Evolutionary conservation across 1,140 invertebrate species (phyloP), one percentile per base, ranked within the genome.

Genomic region (Argopecten irradians): DNA sequence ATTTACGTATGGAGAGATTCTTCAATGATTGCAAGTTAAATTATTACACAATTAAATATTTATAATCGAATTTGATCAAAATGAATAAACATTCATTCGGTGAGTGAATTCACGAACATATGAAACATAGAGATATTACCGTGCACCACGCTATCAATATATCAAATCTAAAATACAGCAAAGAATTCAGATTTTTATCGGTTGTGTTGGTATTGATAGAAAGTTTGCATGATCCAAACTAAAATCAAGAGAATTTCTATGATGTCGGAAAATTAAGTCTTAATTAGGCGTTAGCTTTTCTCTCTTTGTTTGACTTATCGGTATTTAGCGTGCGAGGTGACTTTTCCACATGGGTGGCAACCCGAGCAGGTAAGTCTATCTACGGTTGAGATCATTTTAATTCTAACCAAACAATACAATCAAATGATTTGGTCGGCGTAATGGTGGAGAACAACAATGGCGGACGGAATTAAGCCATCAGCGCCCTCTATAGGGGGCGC

Each of bases 351-450:
- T 71, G 55, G 55, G 55, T 71, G 55, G 55, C n/a, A 5, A n/a
- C 28, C n/a, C 13, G n/a, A 8, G 0, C 8, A 1, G 1, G 55
- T 71, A 71, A 16, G 22, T n/a, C 22, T 71, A 71, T 71, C 55
- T 71, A 3, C 28, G 55, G 55, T 8, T 71, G 55, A 71, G 28
- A 71, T 71, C 55, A 71, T 0, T 8, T 28, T 71, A n/a, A n/a
- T 71, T 71, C 55, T 71, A 16, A n/a, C 55, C 55, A 71, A 71
- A 71, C 55, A 71, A 71, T 71, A 71, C 55, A n/a, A 71, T n/a
- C 36, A 71, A 28, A n/a, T 71, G 55, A 71, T n/a, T 28, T 71
- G 22, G 55, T n/a, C 22, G 55, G 55, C 22, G 55, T 71, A 71
- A 71, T n/a, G 22, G n/a, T n/a, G 55, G 55, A 71, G n/a, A 71